Conservation (phyloP, 1,140 invertebrate genomes). For the Drosophila watanabei region DNA sequence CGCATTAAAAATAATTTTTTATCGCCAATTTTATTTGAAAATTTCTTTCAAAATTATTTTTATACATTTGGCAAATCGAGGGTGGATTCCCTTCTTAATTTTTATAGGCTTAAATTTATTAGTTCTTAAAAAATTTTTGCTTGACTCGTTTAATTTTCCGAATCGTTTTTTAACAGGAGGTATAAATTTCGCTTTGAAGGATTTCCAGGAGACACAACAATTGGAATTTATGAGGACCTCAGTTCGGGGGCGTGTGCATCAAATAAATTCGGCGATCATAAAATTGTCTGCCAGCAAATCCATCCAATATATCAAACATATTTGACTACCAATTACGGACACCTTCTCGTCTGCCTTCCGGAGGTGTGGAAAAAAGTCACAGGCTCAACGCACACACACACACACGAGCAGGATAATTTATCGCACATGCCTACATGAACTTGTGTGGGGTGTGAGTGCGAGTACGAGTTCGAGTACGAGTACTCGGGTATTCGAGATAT, state of each 20-base stretch:
- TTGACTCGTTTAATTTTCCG: constrained; percentile 70
- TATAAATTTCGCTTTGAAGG: constrained; percentile 67
- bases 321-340: constrained; percentile 78
- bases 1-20: constrained; percentile 77
- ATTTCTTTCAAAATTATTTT: constrained; percentile 54
- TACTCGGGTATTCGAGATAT: constrained; percentile 34
- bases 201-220: constrained; percentile 66
- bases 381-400: constrained; percentile 1
- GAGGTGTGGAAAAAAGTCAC: constrained; percentile 26
- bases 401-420: constrained; percentile 74
- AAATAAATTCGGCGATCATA: constrained; percentile 80
- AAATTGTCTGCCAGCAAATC: constrained; percentile 80
- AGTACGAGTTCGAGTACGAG: constrained; percentile 3
- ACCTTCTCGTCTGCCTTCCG: constrained; percentile 39
- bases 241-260: constrained; percentile 59
- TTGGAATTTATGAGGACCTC: constrained; percentile 53
- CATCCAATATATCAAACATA: constrained; percentile 78
- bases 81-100: constrained; percentile 30
- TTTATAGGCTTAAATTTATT: constrained; percentile 47
- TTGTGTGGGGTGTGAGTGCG: constrained; percentile 15
- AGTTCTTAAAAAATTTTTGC: constrained; percentile 50
- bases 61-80: constrained; percentile 12
- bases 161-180: constrained; percentile 72
- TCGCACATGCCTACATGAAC: constrained; percentile 82
- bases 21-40: constrained; percentile 69